A percentile compares a stretch with the other conserved stretches of the same genome.
Evolutionary conservation across 30 jellyfish, hydroid and myxozoan species (phyloP).

Genomic region (Cassiopea andromeda): DNA sequence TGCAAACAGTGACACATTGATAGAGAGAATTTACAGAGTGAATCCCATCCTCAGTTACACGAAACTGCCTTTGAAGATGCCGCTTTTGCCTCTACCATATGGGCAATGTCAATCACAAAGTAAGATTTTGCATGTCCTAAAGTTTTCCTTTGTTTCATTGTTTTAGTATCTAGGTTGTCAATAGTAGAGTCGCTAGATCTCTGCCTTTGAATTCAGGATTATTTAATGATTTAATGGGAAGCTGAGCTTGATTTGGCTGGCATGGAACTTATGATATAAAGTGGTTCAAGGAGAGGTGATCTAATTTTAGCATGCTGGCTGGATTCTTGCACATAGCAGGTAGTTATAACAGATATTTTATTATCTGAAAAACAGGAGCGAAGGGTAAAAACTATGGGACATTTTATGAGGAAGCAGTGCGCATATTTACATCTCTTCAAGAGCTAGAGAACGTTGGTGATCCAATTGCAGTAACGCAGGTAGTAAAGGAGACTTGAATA

Average conservation of each 20-base stretch:
- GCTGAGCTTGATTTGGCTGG: too few species aligned
- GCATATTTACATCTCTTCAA: constrained; percentile 92
- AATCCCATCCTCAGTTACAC: constrained; percentile 92
- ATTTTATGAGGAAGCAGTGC: constrained; percentile 91
- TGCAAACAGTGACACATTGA: constrained; percentile 79
- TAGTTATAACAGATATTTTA: not conserved
- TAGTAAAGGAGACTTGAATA: not conserved
- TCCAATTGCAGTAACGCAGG: constrained; percentile 99
- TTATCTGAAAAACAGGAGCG: constrained; percentile 72
- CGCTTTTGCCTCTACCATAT: constrained; percentile 95
- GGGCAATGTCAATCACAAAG: constrained; percentile 92
- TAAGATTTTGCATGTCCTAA: constrained; percentile 19
- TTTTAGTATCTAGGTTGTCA: too few species aligned
- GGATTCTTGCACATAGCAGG: too few species aligned
- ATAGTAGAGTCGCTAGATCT: too few species aligned
- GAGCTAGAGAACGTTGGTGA: constrained; percentile 98
- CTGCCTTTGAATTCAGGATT: too few species aligned
- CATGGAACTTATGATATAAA: too few species aligned
- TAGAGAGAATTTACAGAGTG: constrained; percentile 92
- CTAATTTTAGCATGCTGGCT: too few species aligned
- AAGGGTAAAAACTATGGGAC: constrained; percentile 96
- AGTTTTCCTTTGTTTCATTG: too few species aligned
- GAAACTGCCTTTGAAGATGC: constrained; percentile 97
- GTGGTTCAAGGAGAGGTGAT: too few species aligned
- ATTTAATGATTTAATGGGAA: too few species aligned